Conservation (phyloP, 2,113 vertebrate genomes). For the Azemiops feae region DNA sequence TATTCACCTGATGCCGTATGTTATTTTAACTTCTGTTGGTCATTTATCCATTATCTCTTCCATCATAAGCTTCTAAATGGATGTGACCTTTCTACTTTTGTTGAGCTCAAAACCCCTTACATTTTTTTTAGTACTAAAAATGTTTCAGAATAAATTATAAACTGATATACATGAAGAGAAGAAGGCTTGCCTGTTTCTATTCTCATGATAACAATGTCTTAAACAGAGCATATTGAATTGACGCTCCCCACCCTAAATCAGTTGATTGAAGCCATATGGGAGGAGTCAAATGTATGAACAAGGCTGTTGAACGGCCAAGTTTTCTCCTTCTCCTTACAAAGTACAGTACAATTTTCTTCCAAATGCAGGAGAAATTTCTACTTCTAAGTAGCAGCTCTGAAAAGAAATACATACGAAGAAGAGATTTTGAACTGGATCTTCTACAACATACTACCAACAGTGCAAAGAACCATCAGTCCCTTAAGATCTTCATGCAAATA, state of each 20-base stretch:
- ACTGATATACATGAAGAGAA: not conserved
- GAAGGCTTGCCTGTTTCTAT: not conserved
- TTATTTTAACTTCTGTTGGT: not conserved
- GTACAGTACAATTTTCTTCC: not conserved
- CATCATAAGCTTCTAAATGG: not conserved
- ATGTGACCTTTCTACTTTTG: not conserved
- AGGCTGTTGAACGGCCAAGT: not conserved
- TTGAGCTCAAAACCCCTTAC: not conserved
- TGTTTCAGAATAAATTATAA: not conserved
- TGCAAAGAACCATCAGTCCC: conserved; percentile 22
- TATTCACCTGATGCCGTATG: not conserved
- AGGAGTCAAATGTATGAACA: not conserved
- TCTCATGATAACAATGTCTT: not conserved
- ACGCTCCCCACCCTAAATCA: not conserved
- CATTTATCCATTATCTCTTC: not conserved
- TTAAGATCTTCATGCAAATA: conserved; percentile 4
- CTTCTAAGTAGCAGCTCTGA: not conserved
- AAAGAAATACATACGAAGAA: conserved; percentile 6
- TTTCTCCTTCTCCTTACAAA: not conserved
- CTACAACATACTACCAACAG: not conserved
- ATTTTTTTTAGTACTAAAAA: not conserved
- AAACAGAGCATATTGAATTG: not conserved
- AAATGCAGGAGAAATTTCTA: not conserved
- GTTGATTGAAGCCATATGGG: not conserved
- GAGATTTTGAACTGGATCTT: not conserved